Conservation (phyloP, 2,113 vertebrate genomes). For the Muscicapa adusta region DNA sequence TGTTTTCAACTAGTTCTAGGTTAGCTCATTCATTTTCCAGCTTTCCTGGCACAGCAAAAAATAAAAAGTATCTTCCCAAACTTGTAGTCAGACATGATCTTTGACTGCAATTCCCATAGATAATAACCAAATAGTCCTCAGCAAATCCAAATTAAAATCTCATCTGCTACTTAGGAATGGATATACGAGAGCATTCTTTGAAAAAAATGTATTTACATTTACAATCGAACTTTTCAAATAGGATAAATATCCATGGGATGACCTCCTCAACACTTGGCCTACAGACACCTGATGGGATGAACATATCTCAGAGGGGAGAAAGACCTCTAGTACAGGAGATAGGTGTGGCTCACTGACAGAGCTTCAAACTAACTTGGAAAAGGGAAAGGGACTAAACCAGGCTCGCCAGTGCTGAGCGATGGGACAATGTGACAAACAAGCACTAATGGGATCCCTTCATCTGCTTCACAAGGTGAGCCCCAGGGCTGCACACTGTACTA, state of each 20-base stretch:
- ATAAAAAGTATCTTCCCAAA: neutral
- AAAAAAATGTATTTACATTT: neutral
- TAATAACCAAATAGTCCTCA: neutral
- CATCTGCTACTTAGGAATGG: neutral
- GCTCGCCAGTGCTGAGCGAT: rapidly evolving
- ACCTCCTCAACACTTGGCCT: neutral
- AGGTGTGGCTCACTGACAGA: neutral
- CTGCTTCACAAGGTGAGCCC: neutral
- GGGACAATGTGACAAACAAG: no score
- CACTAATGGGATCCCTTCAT: neutral
- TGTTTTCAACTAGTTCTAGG: neutral
- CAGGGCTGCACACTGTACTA: neutral
- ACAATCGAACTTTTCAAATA: neutral
- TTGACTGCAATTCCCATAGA: neutral
- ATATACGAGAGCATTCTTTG: neutral
- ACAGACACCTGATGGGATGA: neutral
- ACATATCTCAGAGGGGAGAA: neutral
- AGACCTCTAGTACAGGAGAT: neutral
- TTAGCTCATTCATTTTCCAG: neutral
- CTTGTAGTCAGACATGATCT: neutral
- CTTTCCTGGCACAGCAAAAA: neutral
- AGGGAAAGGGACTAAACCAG: neutral
- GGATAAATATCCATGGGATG: neutral
- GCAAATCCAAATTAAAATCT: neutral
- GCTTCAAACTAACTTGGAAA: neutral